Conservation (phyloP, 2,113 vertebrate species). For the Ibidorhyncha struthersii region DNA sequence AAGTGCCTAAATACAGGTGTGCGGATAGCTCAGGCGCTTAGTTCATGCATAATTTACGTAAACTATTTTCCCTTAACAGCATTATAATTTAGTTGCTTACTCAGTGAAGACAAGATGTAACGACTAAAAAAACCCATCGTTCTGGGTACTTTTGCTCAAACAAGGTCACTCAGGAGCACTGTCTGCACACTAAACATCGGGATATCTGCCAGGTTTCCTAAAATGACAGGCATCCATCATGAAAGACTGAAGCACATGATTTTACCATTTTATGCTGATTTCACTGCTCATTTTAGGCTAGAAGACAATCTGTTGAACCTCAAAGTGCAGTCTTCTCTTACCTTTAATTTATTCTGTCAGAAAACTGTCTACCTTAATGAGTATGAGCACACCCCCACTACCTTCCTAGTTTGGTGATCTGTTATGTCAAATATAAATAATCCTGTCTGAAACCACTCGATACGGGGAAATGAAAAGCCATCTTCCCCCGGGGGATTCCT, state of each 20-base stretch:
- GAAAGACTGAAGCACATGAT: background rate
- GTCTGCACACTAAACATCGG: background rate
- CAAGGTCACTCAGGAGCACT: background rate
- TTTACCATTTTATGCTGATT: constrained; percentile 49
- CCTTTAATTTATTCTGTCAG: constrained; percentile 64
- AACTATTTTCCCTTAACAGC: background rate
- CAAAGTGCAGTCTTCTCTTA: constrained; percentile 35
- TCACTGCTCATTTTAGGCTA: constrained; percentile 1
- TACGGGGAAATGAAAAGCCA: constrained; percentile 47
- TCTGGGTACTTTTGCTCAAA: background rate
- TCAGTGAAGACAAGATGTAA: background rate
- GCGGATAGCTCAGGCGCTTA: background rate
- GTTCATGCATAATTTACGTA: background rate
- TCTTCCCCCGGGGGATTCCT: constrained; percentile 41
- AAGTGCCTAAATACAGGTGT: background rate
- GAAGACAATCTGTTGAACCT: constrained; percentile 68
- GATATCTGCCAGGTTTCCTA: background rate
- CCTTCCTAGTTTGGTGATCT: constrained; percentile 50
- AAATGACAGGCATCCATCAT: background rate
- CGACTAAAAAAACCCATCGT: background rate
- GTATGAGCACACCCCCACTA: constrained; percentile 60
- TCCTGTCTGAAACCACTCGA: constrained; percentile 38
- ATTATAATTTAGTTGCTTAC: background rate
- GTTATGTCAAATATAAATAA: constrained; percentile 61
- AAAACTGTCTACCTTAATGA: constrained; percentile 61